A percentile compares a stretch with the other conserved stretches of the same genome.
These are phyloP conservation scores for Diaphora mendica DNA, from an alignment of 2,888 invertebrate species.

Conservation along the genomic window DNA sequence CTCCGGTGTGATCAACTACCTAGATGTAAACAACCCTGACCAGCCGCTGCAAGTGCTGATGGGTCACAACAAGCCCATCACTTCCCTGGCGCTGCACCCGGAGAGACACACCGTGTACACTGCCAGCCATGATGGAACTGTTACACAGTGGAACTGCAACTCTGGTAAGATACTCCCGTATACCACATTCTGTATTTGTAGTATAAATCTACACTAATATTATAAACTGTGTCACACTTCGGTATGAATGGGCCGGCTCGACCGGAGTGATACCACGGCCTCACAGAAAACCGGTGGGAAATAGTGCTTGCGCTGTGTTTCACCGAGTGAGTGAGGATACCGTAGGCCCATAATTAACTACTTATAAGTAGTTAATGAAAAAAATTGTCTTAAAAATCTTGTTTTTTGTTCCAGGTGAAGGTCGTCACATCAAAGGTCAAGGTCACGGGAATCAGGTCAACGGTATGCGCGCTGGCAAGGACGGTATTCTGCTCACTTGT, in stretches of 20 bases:
- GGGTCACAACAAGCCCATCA: conserved; percentile 99
- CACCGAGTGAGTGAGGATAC: too few relatives aligned
- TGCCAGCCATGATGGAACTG: conserved; percentile 96
- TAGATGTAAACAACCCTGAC: conserved; percentile 94
- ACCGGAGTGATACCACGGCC: too few relatives aligned
- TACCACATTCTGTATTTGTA: too few relatives aligned
- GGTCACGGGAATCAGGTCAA: conserved; percentile 99
- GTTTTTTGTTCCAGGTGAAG: conserved; percentile 87
- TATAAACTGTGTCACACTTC: too few relatives aligned
- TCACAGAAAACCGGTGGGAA: too few relatives aligned
- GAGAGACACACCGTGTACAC: conserved; percentile 94
- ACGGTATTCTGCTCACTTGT: conserved; percentile 91
- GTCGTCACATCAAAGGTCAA: conserved; percentile 92
- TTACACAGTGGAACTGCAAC: conserved; percentile 93
- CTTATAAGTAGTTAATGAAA: too few relatives aligned
- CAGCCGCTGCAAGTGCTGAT: conserved; percentile 93
- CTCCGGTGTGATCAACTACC: conserved; percentile 97
- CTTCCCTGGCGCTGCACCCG: conserved; percentile 92
- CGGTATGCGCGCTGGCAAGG: conserved; percentile 91
- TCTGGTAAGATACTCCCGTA: conserved; percentile 76
- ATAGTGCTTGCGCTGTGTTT: too few relatives aligned
- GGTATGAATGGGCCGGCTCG: too few relatives aligned
- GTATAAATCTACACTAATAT: too few relatives aligned
- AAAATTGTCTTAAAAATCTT: neutral
- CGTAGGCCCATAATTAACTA: too few relatives aligned